These are phyloP conservation scores for Aradus depressus DNA, from an alignment of 2,888 invertebrate species.

Conservation along the genomic window DNA sequence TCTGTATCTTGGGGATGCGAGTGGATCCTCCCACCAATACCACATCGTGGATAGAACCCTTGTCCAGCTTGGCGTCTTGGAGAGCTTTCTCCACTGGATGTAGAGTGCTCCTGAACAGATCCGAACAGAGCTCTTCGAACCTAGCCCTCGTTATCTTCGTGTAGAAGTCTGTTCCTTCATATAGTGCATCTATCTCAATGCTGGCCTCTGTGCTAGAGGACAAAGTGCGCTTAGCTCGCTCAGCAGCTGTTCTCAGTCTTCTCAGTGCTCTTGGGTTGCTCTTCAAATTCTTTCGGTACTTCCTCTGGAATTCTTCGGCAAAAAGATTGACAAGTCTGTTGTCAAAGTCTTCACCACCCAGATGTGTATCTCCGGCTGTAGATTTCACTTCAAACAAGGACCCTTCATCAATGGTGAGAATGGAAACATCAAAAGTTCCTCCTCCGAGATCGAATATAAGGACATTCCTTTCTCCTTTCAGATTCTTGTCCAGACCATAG, in stretches of 20 bases:
- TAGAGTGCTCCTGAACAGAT: conserved; percentile 66
- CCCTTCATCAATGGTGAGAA: conserved; percentile 57
- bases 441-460: conserved; percentile 67
- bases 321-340: conserved; percentile 68
- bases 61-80: conserved; percentile 72
- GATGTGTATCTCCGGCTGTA: conserved; percentile 74
- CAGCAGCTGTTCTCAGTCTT: conserved; percentile 74
- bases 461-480: conserved; percentile 59
- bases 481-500: conserved; percentile 50
- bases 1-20: conserved; percentile 84
- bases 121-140: conserved; percentile 83
- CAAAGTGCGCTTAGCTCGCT: conserved; percentile 63
- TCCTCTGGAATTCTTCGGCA: conserved; percentile 63
- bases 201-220: conserved; percentile 67
- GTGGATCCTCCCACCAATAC: conserved; percentile 84
- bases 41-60: conserved; percentile 64
- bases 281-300: conserved; percentile 55
- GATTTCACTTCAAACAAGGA: conserved; percentile 54
- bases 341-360: conserved; percentile 73
- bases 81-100: conserved; percentile 78
- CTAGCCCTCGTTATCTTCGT: conserved; percentile 70
- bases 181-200: conserved; percentile 79
- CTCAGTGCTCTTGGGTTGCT: conserved; percentile 61
- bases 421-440: conserved; percentile 66
- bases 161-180: conserved; percentile 83